phyloP scores from a whole-genome alignment of 2,888 invertebrate genomes.

The Lamproptera curius region DNA sequence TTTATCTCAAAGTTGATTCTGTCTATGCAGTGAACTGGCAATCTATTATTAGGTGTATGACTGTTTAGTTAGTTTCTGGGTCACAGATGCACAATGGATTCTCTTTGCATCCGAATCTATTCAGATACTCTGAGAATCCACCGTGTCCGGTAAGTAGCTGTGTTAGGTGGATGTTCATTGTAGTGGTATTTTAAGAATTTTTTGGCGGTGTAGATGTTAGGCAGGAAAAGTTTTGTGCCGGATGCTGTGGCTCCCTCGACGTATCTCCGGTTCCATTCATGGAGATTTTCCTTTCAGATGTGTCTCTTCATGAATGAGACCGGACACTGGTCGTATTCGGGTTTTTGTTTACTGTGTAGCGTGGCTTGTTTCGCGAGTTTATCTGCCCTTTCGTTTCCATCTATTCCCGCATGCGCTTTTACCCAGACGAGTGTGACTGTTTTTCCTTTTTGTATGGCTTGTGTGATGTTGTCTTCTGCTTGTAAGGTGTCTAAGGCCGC shows the following conservation, averaged over 20 bases:
- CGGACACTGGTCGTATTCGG: conserved; percentile 10
- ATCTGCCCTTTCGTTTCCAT: conserved; percentile 22
- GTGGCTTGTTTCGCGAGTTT: conserved; percentile 22
- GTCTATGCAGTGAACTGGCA: background rate
- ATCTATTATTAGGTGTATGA: background rate
- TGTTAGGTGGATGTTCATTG: no score
- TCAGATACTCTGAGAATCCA: background rate
- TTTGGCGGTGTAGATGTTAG: background rate
- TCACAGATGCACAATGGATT: background rate
- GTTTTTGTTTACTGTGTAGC: background rate
- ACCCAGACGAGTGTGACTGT: conserved; percentile 12
- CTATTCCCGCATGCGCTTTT: conserved; percentile 11
- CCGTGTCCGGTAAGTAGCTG: background rate
- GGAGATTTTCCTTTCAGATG: background rate
- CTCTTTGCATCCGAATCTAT: background rate
- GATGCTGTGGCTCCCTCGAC: background rate
- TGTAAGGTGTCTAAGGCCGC: no score
- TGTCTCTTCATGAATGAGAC: background rate
- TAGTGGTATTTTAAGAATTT: background rate
- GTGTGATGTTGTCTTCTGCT: background rate
- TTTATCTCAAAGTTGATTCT: background rate
- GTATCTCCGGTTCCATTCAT: background rate
- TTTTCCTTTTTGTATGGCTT: background rate
- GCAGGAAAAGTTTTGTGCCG: background rate
- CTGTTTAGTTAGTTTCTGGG: background rate